Evolutionary conservation across 2,888 invertebrate genomes (phyloP).

Genomic region (Parnassius smintheus): DNA sequence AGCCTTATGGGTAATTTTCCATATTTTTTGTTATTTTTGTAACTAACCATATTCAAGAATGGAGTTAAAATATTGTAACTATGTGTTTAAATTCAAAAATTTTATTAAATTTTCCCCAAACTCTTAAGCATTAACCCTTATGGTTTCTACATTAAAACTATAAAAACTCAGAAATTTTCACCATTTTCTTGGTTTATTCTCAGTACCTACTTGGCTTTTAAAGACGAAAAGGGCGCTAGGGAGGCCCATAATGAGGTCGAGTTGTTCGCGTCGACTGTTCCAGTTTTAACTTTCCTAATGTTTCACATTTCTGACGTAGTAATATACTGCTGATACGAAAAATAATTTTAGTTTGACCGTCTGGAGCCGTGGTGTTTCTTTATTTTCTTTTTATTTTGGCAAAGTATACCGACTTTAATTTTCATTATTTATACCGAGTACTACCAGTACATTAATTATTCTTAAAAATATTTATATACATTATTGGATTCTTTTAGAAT

Average conservation of each 20-base stretch:
- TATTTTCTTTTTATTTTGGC: not conserved
- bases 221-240: not conserved
- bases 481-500: too few species aligned
- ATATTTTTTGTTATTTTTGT: too few species aligned
- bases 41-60: too few species aligned
- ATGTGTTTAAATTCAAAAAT: too few species aligned
- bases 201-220: not conserved
- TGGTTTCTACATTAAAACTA: not conserved
- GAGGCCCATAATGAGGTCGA: slow-evolving; percentile 3
- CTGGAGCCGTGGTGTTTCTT: too few species aligned
- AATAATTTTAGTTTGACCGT: not conserved
- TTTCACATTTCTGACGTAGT: not conserved
- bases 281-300: slow-evolving; percentile 7
- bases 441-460: too few species aligned
- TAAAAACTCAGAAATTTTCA: not conserved
- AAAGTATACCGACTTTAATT: not conserved
- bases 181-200: not conserved
- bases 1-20: too few species aligned
- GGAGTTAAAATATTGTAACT: too few species aligned
- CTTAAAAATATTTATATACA: too few species aligned
- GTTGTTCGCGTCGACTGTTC: slow-evolving; percentile 1
- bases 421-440: not conserved
- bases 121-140: not conserved
- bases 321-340: not conserved
- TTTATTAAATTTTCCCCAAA: too few species aligned